Base-by-base conservation (phyloP, 2,888 invertebrate genomes). In the Cactoblastis cactorum region DNA sequence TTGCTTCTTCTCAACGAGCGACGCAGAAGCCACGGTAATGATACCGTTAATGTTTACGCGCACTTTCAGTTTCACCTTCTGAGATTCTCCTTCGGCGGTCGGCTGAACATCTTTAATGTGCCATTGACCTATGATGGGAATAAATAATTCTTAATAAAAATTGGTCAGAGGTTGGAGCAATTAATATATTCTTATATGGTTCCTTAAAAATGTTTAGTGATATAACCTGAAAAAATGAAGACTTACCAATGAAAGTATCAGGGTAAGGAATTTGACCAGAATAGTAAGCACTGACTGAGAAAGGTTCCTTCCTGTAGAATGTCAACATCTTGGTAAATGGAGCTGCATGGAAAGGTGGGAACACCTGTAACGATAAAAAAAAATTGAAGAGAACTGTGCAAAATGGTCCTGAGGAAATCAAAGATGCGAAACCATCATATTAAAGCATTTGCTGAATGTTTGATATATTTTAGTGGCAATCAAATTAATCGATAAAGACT, bases 301-400 rank as follows among this genome's bases (percentile, higher is more conserved):
- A 98, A 3, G 97, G 95, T 68, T 95, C 96, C 66, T 94, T 94
- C 61, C 97, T 93, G 82, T 95, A 96, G 83, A 99, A 95, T 0
- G 98, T 97, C 59, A 99, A 86, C 92, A 98, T 93, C 80, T 98
- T 98, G 11, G 97, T 96, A 83, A 96, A 98, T 11, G 99, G 99
- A 49, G 97, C 94, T 4, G 94, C 88, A 80, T 99, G 98, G 84
- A 96, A 96, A 50, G 93, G 91, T 0, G 95, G 95, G 83, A 98
- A 99, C 24, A 97, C 82, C 90, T 90, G 71, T n/a, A 53, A 64
- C 62, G 49, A 18, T 12, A 18, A 32, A 45, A 15, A 32, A 11
- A 48, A 12, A 46, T n/a, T 2, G 8, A 28, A 28, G 8, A 8
- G 28, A 22, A 28, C 8, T 28, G 28, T n/a, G n/a, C n/a, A n/a